Evolutionary conservation across 2,113 vertebrate species (phyloP).

Genomic region (Syngnathus floridae): DNA sequence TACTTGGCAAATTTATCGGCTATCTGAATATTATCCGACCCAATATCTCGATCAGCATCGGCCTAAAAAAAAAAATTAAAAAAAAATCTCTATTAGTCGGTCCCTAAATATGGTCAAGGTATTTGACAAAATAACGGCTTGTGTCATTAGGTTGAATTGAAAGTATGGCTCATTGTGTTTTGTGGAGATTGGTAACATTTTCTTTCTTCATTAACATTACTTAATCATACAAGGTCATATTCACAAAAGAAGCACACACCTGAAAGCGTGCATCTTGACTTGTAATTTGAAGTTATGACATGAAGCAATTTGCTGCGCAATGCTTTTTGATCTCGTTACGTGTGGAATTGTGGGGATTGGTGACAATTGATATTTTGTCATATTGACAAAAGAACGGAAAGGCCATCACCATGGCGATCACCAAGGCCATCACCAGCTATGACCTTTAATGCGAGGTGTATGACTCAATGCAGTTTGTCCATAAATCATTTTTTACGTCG

Average conservation of each 20-base stretch:
- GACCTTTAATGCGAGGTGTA: not conserved
- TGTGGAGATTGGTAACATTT: not conserved
- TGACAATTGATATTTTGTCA: not conserved
- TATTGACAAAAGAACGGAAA: not conserved
- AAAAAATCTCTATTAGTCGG: too few relatives aligned
- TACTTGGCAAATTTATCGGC: too few relatives aligned
- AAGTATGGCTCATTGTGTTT: not conserved
- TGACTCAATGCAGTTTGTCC: not conserved
- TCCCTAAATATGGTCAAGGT: not conserved
- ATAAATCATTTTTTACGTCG: not conserved
- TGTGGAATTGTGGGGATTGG: not conserved
- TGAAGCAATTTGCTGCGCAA: not conserved
- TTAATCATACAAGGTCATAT: not conserved
- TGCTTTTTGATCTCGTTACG: not conserved
- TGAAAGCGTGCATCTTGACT: not conserved
- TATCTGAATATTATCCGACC: too few relatives aligned
- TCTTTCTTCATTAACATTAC: not conserved
- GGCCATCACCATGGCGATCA: too few relatives aligned
- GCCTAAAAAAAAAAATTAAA: too few relatives aligned
- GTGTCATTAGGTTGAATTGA: not conserved
- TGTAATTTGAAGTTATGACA: not conserved
- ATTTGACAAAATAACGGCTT: not conserved
- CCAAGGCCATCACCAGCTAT: not conserved
- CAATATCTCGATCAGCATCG: too few relatives aligned
- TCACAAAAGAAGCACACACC: not conserved